Base-by-base conservation (phyloP, 2,113 vertebrate species). In the Paramormyrops kingsleyae region DNA sequence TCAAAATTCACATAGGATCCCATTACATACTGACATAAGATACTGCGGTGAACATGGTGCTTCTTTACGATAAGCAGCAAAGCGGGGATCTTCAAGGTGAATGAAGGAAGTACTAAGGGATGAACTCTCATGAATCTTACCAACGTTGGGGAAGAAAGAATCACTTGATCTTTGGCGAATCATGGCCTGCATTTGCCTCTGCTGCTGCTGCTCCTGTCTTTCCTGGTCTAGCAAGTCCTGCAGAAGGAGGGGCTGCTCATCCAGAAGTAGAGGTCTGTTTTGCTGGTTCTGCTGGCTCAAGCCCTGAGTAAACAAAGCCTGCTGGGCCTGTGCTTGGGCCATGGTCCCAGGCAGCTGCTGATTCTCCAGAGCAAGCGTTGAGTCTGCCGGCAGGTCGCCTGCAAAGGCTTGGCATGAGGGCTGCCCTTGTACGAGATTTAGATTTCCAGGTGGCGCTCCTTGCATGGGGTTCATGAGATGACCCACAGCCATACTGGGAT, bases 221-320 rank as follows among this genome's bases (percentile, higher is more conserved):
- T 99, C 99, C 92, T 99, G 98, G 93, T 99, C 99, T 94, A 99
- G 92, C 62, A 99, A 97, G 56, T 99, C 99, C 94, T 99, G 99
- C 56, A 99, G 95, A 50, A 99, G 97, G 2, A 99, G 97, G 0
- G 99, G 99, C 93, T 99, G 99, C 4, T 99, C 99, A 53, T 99
- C 98, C 21, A 99, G 92, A 2, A 99, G 96, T 19, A 99, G 95
- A 0, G 97, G 97, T 88, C 98, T 95, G 56, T 52, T 87, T 53
- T 87, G 85, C 85, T 87, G 85, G 85, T 93, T 92, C 92, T 96
- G 94, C 47, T 95, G 96, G 89, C 94, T 89, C 89, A 95, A 90
- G 0, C 94, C 92, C 0, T 94, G 95, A 90, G 95, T 92, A 27
- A 96, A 92, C 94, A 97, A 93, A 24, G 95, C 93, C 90, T 94